Evolutionary conservation across 1,140 invertebrate genomes (phyloP).

Genomic region (Psilanteris sp.): DNA sequence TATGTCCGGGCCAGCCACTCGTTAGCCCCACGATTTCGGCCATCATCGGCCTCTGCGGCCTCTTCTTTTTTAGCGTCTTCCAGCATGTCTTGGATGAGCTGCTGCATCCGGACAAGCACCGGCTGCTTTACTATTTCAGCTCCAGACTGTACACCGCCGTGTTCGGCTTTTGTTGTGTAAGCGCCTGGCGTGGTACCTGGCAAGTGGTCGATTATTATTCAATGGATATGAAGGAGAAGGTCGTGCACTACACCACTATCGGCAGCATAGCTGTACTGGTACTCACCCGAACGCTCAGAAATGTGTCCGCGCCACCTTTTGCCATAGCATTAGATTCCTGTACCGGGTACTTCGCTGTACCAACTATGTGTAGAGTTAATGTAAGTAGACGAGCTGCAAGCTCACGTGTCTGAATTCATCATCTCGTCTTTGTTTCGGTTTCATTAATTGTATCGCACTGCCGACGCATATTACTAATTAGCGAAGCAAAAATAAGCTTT

Average conservation of each 20-base stretch:
- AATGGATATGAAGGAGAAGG: conserved; percentile 29
- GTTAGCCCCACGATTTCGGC: conserved; percentile 84
- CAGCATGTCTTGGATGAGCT: conserved; percentile 83
- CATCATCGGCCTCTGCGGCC: conserved; percentile 84
- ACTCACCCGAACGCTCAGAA: conserved; percentile 85
- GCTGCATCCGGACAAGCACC: conserved; percentile 84
- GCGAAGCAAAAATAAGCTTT: no score
- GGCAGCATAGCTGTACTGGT: conserved; percentile 84
- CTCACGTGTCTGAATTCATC: no score
- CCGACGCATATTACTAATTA: no score
- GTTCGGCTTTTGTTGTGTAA: conserved; percentile 89
- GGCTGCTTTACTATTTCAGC: conserved; percentile 85
- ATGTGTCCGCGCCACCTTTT: conserved; percentile 90
- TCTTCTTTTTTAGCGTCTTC: conserved; percentile 84
- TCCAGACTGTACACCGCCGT: conserved; percentile 88
- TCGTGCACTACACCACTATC: conserved; percentile 76
- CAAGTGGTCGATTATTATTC: conserved; percentile 86
- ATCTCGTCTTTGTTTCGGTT: no score
- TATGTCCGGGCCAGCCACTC: conserved; percentile 82
- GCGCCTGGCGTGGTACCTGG: conserved; percentile 92
- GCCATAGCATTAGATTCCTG: conserved; percentile 86
- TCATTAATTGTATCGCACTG: no score
- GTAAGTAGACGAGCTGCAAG: conserved; percentile 79
- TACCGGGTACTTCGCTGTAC: conserved; percentile 88
- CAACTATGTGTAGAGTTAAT: conserved; percentile 88